Percentiles rank a stretch among this genome's conserved stretches.
These are phyloP conservation scores for Drosophila planitibia DNA, from an alignment of 2,888 invertebrate genomes.

Conservation along the genomic window DNA sequence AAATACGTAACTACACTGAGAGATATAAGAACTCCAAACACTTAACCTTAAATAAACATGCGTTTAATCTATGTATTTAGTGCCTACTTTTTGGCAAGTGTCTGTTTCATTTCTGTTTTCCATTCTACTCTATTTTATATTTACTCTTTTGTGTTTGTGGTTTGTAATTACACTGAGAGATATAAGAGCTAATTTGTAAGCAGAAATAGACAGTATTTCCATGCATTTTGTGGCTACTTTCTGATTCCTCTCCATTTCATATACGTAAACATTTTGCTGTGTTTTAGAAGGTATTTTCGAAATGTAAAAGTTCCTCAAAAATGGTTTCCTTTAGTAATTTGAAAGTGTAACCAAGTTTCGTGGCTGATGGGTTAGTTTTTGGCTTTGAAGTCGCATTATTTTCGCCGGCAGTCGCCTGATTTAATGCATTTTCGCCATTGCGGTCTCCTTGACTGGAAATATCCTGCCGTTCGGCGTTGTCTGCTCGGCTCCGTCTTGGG, in stretches of 20 bases:
- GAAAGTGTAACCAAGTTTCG: conserved; percentile 13
- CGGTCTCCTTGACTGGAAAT: conserved; percentile 29
- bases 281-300: accelerated
- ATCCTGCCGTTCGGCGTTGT: conserved; percentile 14
- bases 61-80: neutral
- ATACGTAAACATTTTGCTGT: neutral
- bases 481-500: conserved; percentile 35
- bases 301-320: neutral
- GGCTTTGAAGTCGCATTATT: conserved; percentile 12
- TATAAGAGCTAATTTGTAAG: neutral
- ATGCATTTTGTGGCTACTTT: neutral
- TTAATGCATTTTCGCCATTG: conserved; percentile 53
- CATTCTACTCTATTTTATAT: neutral
- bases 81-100: neutral
- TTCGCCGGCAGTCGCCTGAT: conserved; percentile 29
- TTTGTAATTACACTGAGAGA: neutral
- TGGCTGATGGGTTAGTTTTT: neutral
- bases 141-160: neutral
- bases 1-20: neutral
- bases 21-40: accelerated
- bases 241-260: neutral
- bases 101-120: neutral
- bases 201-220: accelerated
- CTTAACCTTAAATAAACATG: too few species aligned
- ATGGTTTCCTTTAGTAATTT: neutral